Base-by-base conservation (phyloP, 1,140 invertebrate species). In the Brachionus sp. region DNA sequence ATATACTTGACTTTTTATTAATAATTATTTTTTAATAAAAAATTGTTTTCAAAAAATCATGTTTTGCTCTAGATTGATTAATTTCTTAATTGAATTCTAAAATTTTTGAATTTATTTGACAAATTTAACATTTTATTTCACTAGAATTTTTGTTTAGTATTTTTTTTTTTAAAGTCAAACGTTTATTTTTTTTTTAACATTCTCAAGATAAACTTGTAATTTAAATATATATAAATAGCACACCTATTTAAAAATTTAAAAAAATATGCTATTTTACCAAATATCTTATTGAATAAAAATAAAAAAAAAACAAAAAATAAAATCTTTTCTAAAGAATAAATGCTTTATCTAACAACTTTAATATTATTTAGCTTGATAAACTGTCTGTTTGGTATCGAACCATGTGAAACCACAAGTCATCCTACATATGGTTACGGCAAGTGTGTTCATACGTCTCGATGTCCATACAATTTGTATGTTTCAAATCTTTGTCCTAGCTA, bases 351-450 rank as follows among this genome's bases (percentile, higher is more conserved):
- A 7, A 23, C 6, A 44, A 46, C 16, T 70, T 5, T 70, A 39
- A 70, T 70, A 39, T 42, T 66, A 33, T 37, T 70, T 39, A 39
- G 6, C 39, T 46, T 75, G 39, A 46, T 44, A 75, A 75, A 23
- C 39, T 4, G 33, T n/a, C 33, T 70, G 37, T 12, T 75, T 44
- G 5, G 66, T 6, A 23, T 53, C 16, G 66, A 82, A 35, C 42
- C 42, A 82, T 82, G 78, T 70, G 35, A 82, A 39, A 44, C 57
- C 1, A 57, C 5, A 10, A 6, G 0, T 1, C 78, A 82, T 82
- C 78, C 78, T 12, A 64, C 53, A 12, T 82, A 66, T 35, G 78
- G 78, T 5, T 53, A 37, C 16, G 78, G 78, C 7, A 33, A 82
- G 33, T 82, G 78, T 42, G 57, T 82, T 39, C 53, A 82, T 9